phyloP scores from a whole-genome alignment of 1,140 invertebrate species.

The Sycobia sp. region DNA sequence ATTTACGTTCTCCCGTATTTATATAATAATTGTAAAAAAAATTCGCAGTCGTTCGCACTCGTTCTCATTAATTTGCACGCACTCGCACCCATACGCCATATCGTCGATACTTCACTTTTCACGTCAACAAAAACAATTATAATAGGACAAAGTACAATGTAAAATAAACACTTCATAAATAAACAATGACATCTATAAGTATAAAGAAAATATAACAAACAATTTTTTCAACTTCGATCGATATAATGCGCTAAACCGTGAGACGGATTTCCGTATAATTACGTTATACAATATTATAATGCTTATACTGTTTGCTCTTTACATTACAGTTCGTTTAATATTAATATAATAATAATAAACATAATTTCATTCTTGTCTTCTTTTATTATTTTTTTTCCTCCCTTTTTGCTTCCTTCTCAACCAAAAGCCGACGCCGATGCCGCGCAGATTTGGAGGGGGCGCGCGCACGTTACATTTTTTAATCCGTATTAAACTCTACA shows the following conservation, averaged over 20 bases:
- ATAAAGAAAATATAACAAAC: slow-evolving; percentile 61
- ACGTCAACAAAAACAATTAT: slow-evolving; percentile 59
- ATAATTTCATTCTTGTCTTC: no score
- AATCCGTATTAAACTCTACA: no score
- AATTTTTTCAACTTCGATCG: slow-evolving; percentile 50
- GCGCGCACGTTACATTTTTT: no score
- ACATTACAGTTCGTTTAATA: slow-evolving; percentile 31
- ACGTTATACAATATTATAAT: no score
- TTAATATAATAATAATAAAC: no score
- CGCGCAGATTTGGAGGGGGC: no score
- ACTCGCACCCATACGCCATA: no score
- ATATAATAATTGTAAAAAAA: no score
- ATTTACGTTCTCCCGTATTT: no score
- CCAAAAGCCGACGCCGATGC: no score
- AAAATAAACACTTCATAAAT: slow-evolving; percentile 63
- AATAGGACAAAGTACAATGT: slow-evolving; percentile 52
- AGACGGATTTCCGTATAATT: slow-evolving; percentile 47
- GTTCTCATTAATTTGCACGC: slow-evolving; percentile 31
- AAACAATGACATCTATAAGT: slow-evolving; percentile 59
- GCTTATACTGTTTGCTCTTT: slow-evolving; percentile 21
- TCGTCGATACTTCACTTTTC: slow-evolving; percentile 38
- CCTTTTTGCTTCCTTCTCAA: no score
- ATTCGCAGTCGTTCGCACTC: slow-evolving; percentile 45
- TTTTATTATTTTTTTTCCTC: slow-evolving; percentile 18
- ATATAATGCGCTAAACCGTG: slow-evolving; percentile 38